phyloP scores from a whole-genome alignment of 2,113 vertebrate species.

The Cyanoderma ruficeps region DNA sequence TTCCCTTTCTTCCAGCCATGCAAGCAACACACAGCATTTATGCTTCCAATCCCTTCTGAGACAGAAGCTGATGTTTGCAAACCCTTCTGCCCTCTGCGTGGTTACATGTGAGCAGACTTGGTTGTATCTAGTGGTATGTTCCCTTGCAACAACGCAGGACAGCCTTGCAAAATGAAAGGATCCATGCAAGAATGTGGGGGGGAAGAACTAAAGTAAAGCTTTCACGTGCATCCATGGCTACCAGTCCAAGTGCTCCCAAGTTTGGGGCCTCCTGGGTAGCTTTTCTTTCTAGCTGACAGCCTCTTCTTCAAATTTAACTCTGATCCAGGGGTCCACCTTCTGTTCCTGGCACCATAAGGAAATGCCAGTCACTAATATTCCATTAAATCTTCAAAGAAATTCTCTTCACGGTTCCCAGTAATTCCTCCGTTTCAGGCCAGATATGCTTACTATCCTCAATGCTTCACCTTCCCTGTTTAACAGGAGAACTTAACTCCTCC shows the following conservation, averaged over 20 bases:
- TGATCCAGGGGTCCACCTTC: not conserved
- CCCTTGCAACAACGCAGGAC: not conserved
- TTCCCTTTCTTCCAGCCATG: not conserved
- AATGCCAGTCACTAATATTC: not conserved
- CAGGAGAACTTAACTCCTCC: not conserved
- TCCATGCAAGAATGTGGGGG: not conserved
- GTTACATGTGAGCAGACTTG: fast-evolving
- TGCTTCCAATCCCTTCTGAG: not conserved
- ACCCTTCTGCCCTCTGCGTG: not conserved
- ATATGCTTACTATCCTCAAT: fast-evolving
- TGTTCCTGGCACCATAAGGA: not conserved
- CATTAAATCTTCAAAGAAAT: not conserved
- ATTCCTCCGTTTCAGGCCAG: not conserved
- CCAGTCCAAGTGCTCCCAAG: not conserved
- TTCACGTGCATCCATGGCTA: not conserved
- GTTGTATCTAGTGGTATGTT: not conserved
- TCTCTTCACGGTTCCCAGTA: not conserved
- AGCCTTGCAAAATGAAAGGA: not conserved
- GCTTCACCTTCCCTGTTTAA: not conserved
- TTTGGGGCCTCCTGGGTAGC: not conserved
- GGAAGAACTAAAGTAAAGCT: not conserved
- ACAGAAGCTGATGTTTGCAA: not conserved
- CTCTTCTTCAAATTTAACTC: not conserved
- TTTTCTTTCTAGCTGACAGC: not conserved
- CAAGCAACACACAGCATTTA: not conserved